A percentile compares a stretch with the other conserved stretches of the same genome.
These are phyloP conservation scores for Microcebus murinus DNA, from an alignment of 2,113 vertebrate genomes.

Conservation along the genomic window DNA sequence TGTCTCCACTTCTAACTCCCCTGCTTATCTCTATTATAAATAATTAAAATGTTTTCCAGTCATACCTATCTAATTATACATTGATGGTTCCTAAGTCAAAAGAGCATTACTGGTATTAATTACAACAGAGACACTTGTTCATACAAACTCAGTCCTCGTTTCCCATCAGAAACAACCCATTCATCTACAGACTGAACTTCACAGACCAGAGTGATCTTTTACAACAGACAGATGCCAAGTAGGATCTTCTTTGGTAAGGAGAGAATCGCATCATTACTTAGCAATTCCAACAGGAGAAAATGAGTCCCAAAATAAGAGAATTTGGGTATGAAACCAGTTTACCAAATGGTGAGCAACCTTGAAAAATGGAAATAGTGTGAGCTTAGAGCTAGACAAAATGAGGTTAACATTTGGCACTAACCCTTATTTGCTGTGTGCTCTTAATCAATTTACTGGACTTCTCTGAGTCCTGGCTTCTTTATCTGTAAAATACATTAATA, in stretches of 20 bases:
- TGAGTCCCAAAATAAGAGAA: conserved; percentile 11
- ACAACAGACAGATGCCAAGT: conserved; percentile 54
- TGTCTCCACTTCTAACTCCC: conserved; percentile 41
- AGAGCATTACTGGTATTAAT: conserved; percentile 74
- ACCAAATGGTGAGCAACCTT: background rate
- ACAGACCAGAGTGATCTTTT: conserved; percentile 52
- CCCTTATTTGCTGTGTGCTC: background rate
- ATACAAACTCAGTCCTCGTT: conserved; percentile 48
- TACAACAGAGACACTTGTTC: conserved; percentile 70
- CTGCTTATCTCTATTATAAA: conserved; percentile 71
- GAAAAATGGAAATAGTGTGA: background rate
- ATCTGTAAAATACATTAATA: background rate
- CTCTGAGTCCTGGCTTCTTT: background rate
- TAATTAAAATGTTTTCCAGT: conserved; percentile 80
- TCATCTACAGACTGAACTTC: conserved; percentile 48
- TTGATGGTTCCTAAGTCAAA: conserved; percentile 80
- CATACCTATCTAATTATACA: conserved; percentile 79
- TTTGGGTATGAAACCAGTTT: background rate
- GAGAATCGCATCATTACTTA: conserved; percentile 38
- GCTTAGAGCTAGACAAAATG: background rate
- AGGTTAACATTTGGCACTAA: background rate
- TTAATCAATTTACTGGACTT: background rate
- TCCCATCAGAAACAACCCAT: conserved; percentile 51
- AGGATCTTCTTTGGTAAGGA: background rate
- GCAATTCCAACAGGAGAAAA: conserved; percentile 14